These are phyloP conservation scores for Ditula angustiorana DNA, from an alignment of 2,888 invertebrate genomes.

Conservation along the genomic window DNA sequence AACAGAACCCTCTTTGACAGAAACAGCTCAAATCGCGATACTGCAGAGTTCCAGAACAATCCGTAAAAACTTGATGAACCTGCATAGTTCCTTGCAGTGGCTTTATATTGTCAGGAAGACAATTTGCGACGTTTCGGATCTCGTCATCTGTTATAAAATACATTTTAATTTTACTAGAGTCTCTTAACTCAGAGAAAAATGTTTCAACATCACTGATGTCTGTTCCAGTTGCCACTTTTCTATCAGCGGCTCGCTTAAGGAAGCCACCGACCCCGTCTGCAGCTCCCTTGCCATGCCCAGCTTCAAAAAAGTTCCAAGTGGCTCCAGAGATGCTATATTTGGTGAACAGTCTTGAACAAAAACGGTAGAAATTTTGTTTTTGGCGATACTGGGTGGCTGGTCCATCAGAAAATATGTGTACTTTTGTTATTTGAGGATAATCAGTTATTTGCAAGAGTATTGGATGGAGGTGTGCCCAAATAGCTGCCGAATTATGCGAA, in stretches of 20 bases:
- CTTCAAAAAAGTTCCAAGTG: conserved; percentile 23
- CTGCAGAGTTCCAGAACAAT: conserved; percentile 1
- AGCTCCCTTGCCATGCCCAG: conserved; percentile 25
- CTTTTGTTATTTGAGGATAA: too few relatives aligned
- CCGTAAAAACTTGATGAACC: conserved; percentile 21
- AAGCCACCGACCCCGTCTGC: conserved; percentile 23
- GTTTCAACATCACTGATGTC: conserved; percentile 17
- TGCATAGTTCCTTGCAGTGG: conserved; percentile 17
- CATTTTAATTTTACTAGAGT: conserved; percentile 12
- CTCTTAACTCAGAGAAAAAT: conserved; percentile 12
- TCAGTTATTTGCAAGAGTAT: conserved; percentile 16
- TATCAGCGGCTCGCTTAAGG: conserved; percentile 22
- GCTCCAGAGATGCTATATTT: too few relatives aligned
- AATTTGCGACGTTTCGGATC: conserved; percentile 6
- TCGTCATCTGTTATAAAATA: conserved; percentile 11
- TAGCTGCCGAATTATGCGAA: conserved; percentile 24
- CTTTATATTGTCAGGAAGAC: conserved; percentile 9
- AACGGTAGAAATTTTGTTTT: conserved; percentile 16
- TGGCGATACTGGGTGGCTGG: conserved; percentile 21
- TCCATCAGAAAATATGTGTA: conserved; percentile 18
- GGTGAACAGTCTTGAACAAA: conserved; percentile 2
- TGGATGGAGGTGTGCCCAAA: conserved; percentile 24
- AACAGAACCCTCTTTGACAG: conserved; percentile 15
- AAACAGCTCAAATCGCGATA: conserved; percentile 19
- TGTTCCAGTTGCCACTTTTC: conserved; percentile 5